Evolutionary conservation across 1,140 invertebrate genomes (phyloP), one percentile per base, ranked within the genome.

Genomic region (Pissodes strobi): DNA sequence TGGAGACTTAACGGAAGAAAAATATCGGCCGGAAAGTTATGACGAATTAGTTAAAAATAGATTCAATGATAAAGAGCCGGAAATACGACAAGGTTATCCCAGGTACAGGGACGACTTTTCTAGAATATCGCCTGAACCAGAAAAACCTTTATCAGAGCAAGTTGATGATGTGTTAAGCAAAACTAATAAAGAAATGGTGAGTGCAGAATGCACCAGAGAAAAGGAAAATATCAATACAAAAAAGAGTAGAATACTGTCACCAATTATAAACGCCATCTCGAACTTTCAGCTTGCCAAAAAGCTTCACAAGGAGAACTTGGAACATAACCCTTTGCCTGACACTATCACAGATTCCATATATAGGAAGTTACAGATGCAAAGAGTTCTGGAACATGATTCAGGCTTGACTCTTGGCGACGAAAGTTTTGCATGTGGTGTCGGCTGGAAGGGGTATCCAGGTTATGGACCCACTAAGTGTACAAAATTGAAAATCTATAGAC

Each of bases 251-350:
- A 45, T 69, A 10, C 12, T 58, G 17, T 79, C 84, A 52, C 84
- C 85, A 0, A 78, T 83, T 52, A 79, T 86, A n/a, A 83, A 83
- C 53, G 83, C 85, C 0, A 79, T 83, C 4, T 82, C 83, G 68
- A 88, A 89, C 71, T 90, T 89, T 70, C 81, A 86, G 55, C 82
- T 90, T 60, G 90, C 91, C 0, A 89, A 86, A 73, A 88, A 86
- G 74, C 86, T 91, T 77, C 87, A 90, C 68, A 83, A 87, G 64
- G 89, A 89, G 64, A 92, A 92, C 79, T 78, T 92, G 46, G 85
- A 90, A 70, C 91, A 92, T 74, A 87, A 90, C 68, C 89, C 90
- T 2, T 75, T 93, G 22, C 90, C 90, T 1, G 90, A 93, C 71
- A 86, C 85, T n/a, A 82, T 91, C 9, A 85, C 87, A 2, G 86